Percentiles rank a stretch among this genome's conserved stretches.
Conservation (phyloP, 2,888 invertebrate species). For the Chorisops tibialis region DNA sequence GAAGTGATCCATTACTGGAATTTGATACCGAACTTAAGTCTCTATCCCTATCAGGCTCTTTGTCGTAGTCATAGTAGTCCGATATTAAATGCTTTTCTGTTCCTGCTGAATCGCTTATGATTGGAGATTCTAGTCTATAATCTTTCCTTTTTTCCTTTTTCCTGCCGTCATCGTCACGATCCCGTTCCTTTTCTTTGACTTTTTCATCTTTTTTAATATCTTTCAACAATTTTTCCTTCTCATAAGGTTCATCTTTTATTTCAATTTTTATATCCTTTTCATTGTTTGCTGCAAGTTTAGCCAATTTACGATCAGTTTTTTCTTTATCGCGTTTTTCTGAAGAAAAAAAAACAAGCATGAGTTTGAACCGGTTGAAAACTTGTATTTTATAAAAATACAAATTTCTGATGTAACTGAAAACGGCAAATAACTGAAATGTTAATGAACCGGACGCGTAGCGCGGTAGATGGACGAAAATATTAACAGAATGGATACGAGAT, state of each 20-base stretch:
- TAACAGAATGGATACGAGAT: no score
- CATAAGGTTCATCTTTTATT: conserved; percentile 40
- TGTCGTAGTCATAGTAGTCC: conserved; percentile 44
- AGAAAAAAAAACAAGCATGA: no score
- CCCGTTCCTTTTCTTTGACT: conserved; percentile 26
- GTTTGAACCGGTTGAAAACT: no score
- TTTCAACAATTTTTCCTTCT: conserved; percentile 43
- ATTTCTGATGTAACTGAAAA: no score
- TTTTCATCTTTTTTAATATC: conserved; percentile 44
- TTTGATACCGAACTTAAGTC: conserved; percentile 58
- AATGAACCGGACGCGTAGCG: no score
- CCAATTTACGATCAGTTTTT: conserved; percentile 34
- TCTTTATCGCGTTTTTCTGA: conserved; percentile 40
- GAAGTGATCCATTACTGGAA: conserved; percentile 55
- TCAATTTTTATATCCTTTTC: conserved; percentile 36
- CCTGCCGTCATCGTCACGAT: conserved; percentile 45
- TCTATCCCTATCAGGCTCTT: conserved; percentile 60
- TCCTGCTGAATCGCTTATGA: conserved; percentile 41
- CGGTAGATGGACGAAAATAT: no score
- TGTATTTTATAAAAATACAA: no score
- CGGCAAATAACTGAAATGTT: no score
- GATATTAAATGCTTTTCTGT: conserved; percentile 54
- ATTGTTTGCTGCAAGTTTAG: conserved; percentile 15
- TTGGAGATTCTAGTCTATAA: conserved; percentile 41
- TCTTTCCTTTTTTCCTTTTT: conserved; percentile 59